These are phyloP conservation scores for Pseudomyrmex pallidus DNA, from an alignment of 1,140 invertebrate species.

Conservation along the genomic window DNA sequence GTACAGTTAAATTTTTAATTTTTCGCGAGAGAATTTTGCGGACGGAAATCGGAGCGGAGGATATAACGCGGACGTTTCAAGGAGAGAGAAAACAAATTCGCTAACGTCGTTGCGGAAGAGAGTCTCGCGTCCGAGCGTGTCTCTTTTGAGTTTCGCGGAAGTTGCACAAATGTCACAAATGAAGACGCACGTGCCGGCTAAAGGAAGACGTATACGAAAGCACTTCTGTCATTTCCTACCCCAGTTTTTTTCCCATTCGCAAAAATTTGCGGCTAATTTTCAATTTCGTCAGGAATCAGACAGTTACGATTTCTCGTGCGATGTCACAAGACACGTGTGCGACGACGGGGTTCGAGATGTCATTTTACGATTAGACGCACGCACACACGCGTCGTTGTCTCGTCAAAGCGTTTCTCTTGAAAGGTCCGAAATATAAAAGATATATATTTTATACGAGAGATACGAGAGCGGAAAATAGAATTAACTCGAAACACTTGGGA, in stretches of 20 bases:
- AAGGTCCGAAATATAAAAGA: no score
- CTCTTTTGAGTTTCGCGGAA: slow-evolving; percentile 6
- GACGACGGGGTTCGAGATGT: no score
- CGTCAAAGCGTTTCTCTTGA: no score
- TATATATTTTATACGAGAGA: not conserved
- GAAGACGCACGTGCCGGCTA: not conserved
- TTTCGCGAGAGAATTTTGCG: not conserved
- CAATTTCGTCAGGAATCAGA: no score
- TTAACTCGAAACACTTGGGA: not conserved
- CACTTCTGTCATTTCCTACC: not conserved
- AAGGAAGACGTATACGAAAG: not conserved
- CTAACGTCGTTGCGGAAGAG: not conserved
- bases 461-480: not conserved
- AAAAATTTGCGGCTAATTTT: not conserved
- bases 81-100: not conserved
- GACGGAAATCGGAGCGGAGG: not conserved
- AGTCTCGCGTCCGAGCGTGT: not conserved
- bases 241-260: not conserved
- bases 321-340: no score
- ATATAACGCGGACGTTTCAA: not conserved
- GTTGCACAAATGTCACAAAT: slow-evolving; percentile 24
- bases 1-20: not conserved
- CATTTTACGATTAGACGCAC: no score
- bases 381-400: no score
- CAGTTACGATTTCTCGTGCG: no score